A percentile compares a stretch with the other conserved stretches of the same genome.
These are phyloP conservation scores for Augochlorella aurata DNA, from an alignment of 2,888 invertebrate species.

Conservation along the genomic window DNA sequence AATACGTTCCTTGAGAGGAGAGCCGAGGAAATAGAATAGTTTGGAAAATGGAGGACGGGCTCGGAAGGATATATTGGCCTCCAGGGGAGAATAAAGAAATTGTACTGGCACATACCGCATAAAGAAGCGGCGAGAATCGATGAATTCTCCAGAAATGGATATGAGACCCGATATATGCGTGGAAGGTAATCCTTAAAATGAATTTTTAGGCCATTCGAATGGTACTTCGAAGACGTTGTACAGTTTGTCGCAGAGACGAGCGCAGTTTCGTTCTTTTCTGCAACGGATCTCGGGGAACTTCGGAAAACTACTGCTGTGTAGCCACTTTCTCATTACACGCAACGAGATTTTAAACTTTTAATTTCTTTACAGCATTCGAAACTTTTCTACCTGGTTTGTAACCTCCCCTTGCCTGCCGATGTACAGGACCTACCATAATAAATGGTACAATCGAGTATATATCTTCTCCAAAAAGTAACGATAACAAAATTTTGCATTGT, in stretches of 20 bases:
- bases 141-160: constrained; percentile 59
- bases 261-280: constrained; percentile 13
- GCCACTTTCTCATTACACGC: constrained; percentile 62
- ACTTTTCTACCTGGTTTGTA: constrained; percentile 55
- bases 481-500: neutral
- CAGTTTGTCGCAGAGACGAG: constrained; percentile 26
- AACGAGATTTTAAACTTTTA: constrained; percentile 69
- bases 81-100: constrained; percentile 63
- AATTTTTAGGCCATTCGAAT: constrained; percentile 48
- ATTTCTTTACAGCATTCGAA: constrained; percentile 65
- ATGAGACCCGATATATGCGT: constrained; percentile 54
- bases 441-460: neutral
- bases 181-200: constrained; percentile 58
- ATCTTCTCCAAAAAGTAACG: neutral
- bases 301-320: constrained; percentile 49
- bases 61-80: constrained; percentile 50
- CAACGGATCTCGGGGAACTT: constrained; percentile 28
- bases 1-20: constrained; percentile 10
- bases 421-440: constrained; percentile 24
- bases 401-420: constrained; percentile 44
- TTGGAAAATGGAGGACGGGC: constrained; percentile 47
- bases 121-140: constrained; percentile 50
- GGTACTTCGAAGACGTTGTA: constrained; percentile 31
- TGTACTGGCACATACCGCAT: constrained; percentile 54
- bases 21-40: constrained; percentile 32